Evolutionary conservation across 2,888 invertebrate species (phyloP).

Genomic region (Lithophane socia): DNA sequence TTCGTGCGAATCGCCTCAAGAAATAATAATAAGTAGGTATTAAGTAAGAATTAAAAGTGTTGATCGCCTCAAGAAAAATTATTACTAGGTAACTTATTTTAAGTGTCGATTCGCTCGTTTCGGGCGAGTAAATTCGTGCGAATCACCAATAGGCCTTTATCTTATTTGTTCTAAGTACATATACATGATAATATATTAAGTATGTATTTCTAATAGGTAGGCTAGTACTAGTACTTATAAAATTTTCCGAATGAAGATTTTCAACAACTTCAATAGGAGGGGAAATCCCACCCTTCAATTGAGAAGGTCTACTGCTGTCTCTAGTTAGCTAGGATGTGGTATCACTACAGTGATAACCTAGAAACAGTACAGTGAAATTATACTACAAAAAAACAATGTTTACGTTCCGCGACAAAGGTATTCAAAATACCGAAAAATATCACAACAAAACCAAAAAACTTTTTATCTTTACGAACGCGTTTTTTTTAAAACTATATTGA

Average conservation of each 20-base stretch:
- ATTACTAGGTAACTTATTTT: too few species aligned
- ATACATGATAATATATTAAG: not conserved
- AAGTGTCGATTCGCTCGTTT: too few species aligned
- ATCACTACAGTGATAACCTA: constrained; percentile 22
- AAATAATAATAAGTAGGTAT: too few species aligned
- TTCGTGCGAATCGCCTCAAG: too few species aligned
- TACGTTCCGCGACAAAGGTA: not conserved
- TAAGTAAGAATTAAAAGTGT: too few species aligned
- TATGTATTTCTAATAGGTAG: not conserved
- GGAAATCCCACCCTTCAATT: constrained; percentile 14
- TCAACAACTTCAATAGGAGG: not conserved
- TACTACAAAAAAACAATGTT: constrained; percentile 26
- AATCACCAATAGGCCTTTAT: not conserved
- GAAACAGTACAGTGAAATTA: constrained; percentile 39
- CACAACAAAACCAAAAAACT: not conserved
- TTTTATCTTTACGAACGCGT: not conserved
- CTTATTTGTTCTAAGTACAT: not conserved
- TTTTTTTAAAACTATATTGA: not conserved
- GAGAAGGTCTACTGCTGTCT: constrained; percentile 1
- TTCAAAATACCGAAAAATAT: constrained; percentile 2
- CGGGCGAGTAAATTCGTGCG: too few species aligned
- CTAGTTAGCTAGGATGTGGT: constrained; percentile 7
- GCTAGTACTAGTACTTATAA: not conserved
- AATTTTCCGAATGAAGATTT: not conserved
- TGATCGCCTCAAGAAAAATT: too few species aligned